Evolutionary conservation across 2,797 vertebrate species (phyloP).

Genomic region (Aulostomus chinensis): DNA sequence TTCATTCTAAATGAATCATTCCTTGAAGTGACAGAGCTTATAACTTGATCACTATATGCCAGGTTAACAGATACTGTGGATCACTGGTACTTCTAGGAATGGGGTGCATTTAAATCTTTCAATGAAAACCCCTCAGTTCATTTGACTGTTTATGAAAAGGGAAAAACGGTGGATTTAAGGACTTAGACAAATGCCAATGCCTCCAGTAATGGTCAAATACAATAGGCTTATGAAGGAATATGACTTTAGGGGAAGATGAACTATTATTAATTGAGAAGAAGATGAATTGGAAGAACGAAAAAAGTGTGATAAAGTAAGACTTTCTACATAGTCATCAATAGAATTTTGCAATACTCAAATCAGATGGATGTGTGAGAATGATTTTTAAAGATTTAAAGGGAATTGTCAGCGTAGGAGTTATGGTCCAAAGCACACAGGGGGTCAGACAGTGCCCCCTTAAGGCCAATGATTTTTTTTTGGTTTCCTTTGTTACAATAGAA

Average conservation of each 20-base stretch:
- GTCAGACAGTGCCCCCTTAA: not conserved
- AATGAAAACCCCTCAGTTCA: slow-evolving; percentile 3
- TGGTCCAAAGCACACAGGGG: not conserved
- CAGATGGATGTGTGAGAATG: too few species aligned
- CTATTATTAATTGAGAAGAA: too few species aligned
- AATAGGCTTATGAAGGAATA: slow-evolving; percentile 4
- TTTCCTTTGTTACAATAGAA: not conserved
- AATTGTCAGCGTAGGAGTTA: too few species aligned
- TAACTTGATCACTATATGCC: slow-evolving; percentile 51
- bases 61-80: slow-evolving; percentile 36
- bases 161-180: slow-evolving; percentile 3
- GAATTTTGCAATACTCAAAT: too few species aligned
- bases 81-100: slow-evolving; percentile 17
- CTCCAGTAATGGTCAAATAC: not conserved
- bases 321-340: too few species aligned
- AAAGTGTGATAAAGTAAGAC: too few species aligned
- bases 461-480: not conserved
- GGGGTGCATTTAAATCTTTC: slow-evolving; percentile 4
- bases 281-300: too few species aligned
- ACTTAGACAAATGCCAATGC: not conserved
- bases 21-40: slow-evolving; percentile 66
- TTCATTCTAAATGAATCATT: slow-evolving; percentile 53
- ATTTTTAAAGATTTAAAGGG: too few species aligned
- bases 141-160: slow-evolving; percentile 1
- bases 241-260: slow-evolving; percentile 7